phyloP scores from a whole-genome alignment of 1,140 invertebrate genomes.

The Contarinia nasturtii region DNA sequence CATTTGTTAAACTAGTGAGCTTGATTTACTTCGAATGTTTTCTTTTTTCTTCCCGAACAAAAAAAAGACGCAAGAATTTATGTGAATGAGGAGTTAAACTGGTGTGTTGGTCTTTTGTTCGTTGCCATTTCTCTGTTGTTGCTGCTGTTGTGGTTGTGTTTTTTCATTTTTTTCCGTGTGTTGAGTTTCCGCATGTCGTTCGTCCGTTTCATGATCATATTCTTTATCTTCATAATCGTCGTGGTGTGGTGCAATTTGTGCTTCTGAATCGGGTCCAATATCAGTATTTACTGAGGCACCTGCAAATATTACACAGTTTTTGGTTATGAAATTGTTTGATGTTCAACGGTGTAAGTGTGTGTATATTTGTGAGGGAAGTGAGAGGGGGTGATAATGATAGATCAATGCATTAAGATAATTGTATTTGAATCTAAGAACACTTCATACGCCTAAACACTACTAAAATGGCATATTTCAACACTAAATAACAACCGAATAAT shows the following conservation, averaged over 20 bases:
- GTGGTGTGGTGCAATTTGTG: slow-evolving; percentile 20
- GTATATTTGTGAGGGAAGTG: too few species aligned
- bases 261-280: slow-evolving; percentile 22
- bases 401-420: too few species aligned
- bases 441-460: too few species aligned
- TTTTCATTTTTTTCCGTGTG: slow-evolving; percentile 20
- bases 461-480: too few species aligned
- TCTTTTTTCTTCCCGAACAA: background rate
- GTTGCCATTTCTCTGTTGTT: slow-evolving; percentile 1
- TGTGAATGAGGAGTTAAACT: slow-evolving; percentile 9
- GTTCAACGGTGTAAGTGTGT: too few species aligned
- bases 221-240: slow-evolving; percentile 18
- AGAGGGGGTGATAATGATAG: too few species aligned
- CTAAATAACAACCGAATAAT: too few species aligned
- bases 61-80: too few species aligned
- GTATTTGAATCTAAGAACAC: too few species aligned
- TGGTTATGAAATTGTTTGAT: too few species aligned
- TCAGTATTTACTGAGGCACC: slow-evolving; percentile 23
- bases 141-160: slow-evolving; percentile 5
- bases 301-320: slow-evolving; percentile 17
- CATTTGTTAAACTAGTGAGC: background rate
- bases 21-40: background rate
- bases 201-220: slow-evolving; percentile 16
- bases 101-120: slow-evolving; percentile 20
- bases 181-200: slow-evolving; percentile 20